Conservation (phyloP, 2,888 invertebrate species). For the Balanococcus diminutus region DNA sequence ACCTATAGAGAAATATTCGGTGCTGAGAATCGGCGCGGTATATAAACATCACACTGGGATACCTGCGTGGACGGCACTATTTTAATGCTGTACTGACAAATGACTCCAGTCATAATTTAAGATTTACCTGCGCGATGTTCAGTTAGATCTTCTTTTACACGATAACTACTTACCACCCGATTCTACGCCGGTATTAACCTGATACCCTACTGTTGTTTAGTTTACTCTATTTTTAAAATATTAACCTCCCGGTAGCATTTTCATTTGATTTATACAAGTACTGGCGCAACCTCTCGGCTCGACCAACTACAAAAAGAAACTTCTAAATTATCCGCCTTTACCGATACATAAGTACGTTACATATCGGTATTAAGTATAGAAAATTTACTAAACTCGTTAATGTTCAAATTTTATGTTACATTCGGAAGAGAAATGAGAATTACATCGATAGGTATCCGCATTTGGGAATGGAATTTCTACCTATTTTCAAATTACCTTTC, state of each 20-base stretch:
- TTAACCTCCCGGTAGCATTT: conserved; percentile 39
- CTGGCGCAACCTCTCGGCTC: too few species aligned
- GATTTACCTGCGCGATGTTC: background rate
- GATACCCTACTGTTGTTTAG: conserved; percentile 53
- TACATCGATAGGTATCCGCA: background rate
- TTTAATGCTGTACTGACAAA: conserved; percentile 38
- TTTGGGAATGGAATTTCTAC: background rate
- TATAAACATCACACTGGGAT: conserved; percentile 14
- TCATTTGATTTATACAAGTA: background rate
- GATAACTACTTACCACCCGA: conserved; percentile 52
- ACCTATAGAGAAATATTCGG: background rate
- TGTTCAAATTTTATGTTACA: conserved; percentile 26
- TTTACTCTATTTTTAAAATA: conserved; percentile 45
- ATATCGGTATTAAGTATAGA: background rate
- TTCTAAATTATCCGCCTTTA: background rate
- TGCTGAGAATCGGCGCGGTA: background rate
- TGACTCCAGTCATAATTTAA: conserved; percentile 44
- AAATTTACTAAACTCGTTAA: conserved; percentile 6
- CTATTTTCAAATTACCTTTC: background rate
- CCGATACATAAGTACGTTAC: background rate
- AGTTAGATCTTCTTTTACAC: conserved; percentile 46
- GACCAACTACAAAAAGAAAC: background rate
- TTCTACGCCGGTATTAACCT: conserved; percentile 36
- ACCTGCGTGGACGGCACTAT: background rate
- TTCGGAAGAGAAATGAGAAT: conserved; percentile 27